Evolutionary conservation across 2,888 invertebrate genomes (phyloP), one percentile per base, ranked within the genome.

Genomic region (Ischnus inquisitorius): DNA sequence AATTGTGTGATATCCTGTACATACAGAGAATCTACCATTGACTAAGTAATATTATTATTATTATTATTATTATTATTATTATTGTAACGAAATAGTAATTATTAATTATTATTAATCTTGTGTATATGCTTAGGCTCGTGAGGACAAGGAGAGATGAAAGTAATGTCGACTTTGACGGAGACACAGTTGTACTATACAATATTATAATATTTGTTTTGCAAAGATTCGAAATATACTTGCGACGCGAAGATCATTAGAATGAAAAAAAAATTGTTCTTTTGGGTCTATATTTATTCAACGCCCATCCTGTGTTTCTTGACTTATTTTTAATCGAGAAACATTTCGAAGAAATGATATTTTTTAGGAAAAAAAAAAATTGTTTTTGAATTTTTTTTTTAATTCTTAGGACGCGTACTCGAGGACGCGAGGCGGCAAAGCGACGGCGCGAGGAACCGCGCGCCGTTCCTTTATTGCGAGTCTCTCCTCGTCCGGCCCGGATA

Each of bases 1-100:
- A 76, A 88, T 90, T 89, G 92, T 92, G 92, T 92, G 92, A 92
- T 92, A 92, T 90, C 87, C 83, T 92, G 92, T 92, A 92, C 87
- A 92, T 92, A 92, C 82, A 86, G 87, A 87, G 79, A 85, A 81
- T 86, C 79, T 85, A 82, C 82, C 86, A 85, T 86, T 83, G 84
- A 86, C 85, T 88, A 86, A 88, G 81, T 90, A 90, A 89, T 87
- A 90, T 90, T 89, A 90, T 88, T 90, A 86, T 89, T 89, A 89
- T 87, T 85, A 91, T 90, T 87, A 88, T 87, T 85, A 86, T 87
- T 87, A 85, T 88, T 85, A 88, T 88, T 87, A 86, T 85, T 84
- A 91, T 90, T 87, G 88, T 87, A 85, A 85, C 86, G 86, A 85
- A 54, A 54, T 88, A 86, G 88, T 88, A 87, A 87, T 87, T 86